phyloP scores from a whole-genome alignment of 2,113 vertebrate genomes.

The Perca schrenkii region DNA sequence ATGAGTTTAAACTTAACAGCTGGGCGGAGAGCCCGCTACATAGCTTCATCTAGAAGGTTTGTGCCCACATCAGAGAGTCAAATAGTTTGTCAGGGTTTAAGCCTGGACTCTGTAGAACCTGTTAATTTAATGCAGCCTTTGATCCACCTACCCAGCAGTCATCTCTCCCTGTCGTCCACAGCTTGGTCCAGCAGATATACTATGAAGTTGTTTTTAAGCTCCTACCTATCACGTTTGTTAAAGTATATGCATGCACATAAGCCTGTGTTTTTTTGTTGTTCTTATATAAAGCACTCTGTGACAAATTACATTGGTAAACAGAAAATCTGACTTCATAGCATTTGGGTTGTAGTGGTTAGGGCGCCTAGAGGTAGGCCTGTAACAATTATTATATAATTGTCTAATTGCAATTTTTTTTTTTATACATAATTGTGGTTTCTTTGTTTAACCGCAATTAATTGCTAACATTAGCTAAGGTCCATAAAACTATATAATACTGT shows the following conservation, averaged over 20 bases:
- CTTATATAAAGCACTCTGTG: background rate
- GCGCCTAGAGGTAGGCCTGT: too few species aligned
- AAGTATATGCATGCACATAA: background rate
- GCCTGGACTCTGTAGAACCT: background rate
- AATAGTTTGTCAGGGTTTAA: conserved; percentile 8
- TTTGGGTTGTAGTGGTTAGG: background rate
- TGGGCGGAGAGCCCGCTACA: background rate
- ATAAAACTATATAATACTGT: too few species aligned
- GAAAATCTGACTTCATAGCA: background rate
- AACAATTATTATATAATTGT: too few species aligned
- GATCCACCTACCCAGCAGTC: conserved; percentile 13
- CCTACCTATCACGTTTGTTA: background rate
- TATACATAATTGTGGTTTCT: too few species aligned
- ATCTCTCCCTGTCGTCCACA: background rate
- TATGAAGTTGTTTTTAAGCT: background rate
- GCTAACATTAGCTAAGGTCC: too few species aligned
- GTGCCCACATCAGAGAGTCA: conserved; percentile 21
- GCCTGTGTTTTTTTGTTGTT: background rate
- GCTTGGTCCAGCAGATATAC: background rate
- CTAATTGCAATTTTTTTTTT: too few species aligned
- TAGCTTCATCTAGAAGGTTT: background rate
- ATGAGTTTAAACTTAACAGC: conserved; percentile 22
- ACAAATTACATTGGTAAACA: background rate
- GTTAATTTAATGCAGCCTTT: conserved; percentile 34
- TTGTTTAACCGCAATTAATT: too few species aligned